A percentile compares a stretch with the other conserved stretches of the same genome.
Evolutionary conservation across 2,888 invertebrate genomes (phyloP).

Genomic region (Hydrotaea diabolus): DNA sequence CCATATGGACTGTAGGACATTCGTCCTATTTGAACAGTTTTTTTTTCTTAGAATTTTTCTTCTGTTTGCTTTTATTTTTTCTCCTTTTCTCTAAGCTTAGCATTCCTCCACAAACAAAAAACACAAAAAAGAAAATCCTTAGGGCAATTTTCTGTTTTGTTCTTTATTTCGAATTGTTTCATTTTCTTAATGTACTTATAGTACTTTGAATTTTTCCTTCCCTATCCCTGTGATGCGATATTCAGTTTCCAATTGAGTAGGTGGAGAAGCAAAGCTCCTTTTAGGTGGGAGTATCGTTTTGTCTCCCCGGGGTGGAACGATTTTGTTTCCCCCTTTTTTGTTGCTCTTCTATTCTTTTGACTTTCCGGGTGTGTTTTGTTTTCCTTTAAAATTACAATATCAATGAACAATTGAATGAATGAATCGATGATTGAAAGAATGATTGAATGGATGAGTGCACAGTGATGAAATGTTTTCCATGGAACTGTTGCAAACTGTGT

Average conservation of each 20-base stretch:
- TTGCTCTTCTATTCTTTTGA: background rate
- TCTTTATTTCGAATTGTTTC: constrained; percentile 48
- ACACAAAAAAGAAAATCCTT: constrained; percentile 21
- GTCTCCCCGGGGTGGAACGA: constrained; percentile 22
- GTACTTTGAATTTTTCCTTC: constrained; percentile 25
- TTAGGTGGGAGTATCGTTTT: background rate
- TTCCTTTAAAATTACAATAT: background rate
- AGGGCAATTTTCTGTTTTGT: constrained; percentile 44
- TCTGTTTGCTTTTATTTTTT: background rate
- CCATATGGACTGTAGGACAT: background rate
- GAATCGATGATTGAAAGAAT: background rate
- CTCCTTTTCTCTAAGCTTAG: too few relatives aligned
- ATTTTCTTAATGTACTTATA: constrained; percentile 58
- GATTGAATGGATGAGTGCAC: background rate
- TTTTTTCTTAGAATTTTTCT: too few relatives aligned
- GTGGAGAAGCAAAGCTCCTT: too few relatives aligned
- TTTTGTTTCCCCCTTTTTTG: constrained; percentile 18
- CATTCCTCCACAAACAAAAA: background rate
- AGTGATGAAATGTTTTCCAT: background rate
- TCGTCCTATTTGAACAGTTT: too few relatives aligned
- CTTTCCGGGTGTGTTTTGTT: background rate
- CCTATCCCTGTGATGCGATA: background rate
- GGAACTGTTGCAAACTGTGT: constrained; percentile 5
- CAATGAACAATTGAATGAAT: background rate
- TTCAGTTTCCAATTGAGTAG: background rate